A percentile compares a stretch with the other conserved stretches of the same genome.
These are phyloP conservation scores for Fringilla coelebs DNA, from an alignment of 2,797 vertebrate genomes.

Conservation along the genomic window DNA sequence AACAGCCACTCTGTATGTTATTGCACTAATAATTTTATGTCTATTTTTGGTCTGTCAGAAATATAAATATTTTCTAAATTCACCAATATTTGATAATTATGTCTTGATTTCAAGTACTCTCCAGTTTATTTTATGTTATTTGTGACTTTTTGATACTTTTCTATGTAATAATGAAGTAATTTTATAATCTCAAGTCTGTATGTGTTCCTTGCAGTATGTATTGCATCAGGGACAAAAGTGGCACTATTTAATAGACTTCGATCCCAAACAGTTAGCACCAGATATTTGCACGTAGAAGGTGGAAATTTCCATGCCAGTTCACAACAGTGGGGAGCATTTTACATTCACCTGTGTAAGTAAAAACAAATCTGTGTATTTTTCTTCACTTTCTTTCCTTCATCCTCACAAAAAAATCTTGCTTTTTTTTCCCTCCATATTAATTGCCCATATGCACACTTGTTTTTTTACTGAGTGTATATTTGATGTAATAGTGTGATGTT, in stretches of 20 bases:
- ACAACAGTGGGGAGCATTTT: slow-evolving; percentile 98
- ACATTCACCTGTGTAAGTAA: slow-evolving; percentile 95
- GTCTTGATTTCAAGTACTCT: background rate
- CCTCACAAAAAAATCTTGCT: background rate
- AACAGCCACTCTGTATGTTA: background rate
- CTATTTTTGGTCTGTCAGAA: background rate
- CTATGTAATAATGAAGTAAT: background rate
- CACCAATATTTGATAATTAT: background rate
- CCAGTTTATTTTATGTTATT: background rate
- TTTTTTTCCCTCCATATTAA: background rate
- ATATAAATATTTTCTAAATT: background rate
- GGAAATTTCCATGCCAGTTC: slow-evolving; percentile 99
- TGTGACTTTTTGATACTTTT: background rate
- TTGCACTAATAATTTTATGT: background rate
- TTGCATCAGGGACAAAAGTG: slow-evolving; percentile 98
- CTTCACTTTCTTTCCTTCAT: background rate
- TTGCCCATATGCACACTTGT: background rate
- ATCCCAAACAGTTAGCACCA: slow-evolving; percentile 97
- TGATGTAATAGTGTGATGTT: background rate
- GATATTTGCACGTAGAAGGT: slow-evolving; percentile 97
- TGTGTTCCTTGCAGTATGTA: slow-evolving; percentile 86
- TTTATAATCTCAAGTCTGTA: slow-evolving; percentile 36
- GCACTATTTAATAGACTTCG: slow-evolving; percentile 97
- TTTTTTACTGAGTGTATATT: background rate
- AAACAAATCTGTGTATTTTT: background rate